Conservation (phyloP, 2,113 vertebrate species). For the Ranitomeya imitator region DNA sequence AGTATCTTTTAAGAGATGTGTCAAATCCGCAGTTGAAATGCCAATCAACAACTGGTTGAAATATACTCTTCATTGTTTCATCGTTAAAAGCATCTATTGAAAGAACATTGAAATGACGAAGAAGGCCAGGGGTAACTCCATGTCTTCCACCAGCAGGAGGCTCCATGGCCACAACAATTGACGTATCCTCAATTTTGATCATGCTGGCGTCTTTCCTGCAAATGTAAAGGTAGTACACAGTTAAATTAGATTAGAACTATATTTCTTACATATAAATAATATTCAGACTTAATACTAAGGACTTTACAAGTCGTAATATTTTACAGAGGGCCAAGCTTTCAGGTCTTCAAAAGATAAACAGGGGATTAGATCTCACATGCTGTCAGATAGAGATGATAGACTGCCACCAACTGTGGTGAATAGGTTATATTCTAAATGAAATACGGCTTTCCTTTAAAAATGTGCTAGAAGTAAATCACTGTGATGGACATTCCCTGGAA, state of each 20-base stretch:
- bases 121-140: constrained; percentile 48
- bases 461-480: constrained; percentile 18
- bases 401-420: constrained; percentile 52
- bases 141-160: constrained; percentile 74
- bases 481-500: constrained; percentile 49
- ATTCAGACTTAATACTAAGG: background rate
- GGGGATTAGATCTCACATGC: constrained; percentile 45
- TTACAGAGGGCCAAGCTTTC: constrained; percentile 33
- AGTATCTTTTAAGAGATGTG: constrained; percentile 51
- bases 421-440: constrained; percentile 55
- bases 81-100: constrained; percentile 54
- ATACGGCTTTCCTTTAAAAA: constrained; percentile 50
- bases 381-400: constrained; percentile 40
- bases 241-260: background rate
- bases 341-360: constrained; percentile 25
- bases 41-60: constrained; percentile 52
- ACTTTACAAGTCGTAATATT: constrained; percentile 22
- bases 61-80: constrained; percentile 26
- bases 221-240: constrained; percentile 54
- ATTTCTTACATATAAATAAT: background rate
- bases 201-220: constrained; percentile 61
- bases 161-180: constrained; percentile 73
- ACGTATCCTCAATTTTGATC: constrained; percentile 66
- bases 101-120: constrained; percentile 50
- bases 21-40: constrained; percentile 57